Evolutionary conservation across 1,140 invertebrate genomes (phyloP).

Genomic region (Bombus vancouverensis): DNA sequence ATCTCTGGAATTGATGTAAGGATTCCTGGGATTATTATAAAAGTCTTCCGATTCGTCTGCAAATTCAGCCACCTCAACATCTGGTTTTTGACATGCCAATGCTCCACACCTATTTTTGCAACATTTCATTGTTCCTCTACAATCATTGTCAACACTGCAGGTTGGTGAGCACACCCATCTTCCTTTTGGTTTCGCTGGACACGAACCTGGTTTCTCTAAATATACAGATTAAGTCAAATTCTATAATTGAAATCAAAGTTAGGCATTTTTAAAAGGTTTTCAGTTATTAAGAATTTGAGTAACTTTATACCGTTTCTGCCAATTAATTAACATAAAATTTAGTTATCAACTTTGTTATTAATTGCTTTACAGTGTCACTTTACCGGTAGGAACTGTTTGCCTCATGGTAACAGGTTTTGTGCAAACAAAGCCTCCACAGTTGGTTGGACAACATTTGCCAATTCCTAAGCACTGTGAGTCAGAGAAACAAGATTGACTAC

Average conservation of each 20-base stretch:
- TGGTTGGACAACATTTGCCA: slow-evolving; percentile 83
- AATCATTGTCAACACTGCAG: slow-evolving; percentile 84
- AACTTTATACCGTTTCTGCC: not conserved
- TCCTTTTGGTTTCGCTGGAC: slow-evolving; percentile 82
- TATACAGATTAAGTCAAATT: not conserved
- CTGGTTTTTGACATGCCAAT: slow-evolving; percentile 82
- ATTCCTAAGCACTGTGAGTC: slow-evolving; percentile 74
- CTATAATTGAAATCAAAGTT: not conserved
- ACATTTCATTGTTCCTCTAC: slow-evolving; percentile 83
- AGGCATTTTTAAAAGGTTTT: not conserved
- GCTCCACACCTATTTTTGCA: slow-evolving; percentile 85
- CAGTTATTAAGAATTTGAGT: not conserved
- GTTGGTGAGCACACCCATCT: slow-evolving; percentile 85
- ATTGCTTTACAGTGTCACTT: not conserved
- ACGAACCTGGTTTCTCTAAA: slow-evolving; percentile 83
- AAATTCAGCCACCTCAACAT: slow-evolving; percentile 53
- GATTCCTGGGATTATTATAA: not conserved
- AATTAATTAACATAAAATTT: not conserved
- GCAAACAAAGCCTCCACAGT: slow-evolving; percentile 83
- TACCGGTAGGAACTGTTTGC: slow-evolving; percentile 12
- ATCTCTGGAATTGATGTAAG: slow-evolving; percentile 6
- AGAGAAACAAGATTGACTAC: slow-evolving; percentile 70
- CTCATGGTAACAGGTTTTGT: slow-evolving; percentile 81
- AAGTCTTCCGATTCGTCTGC: slow-evolving; percentile 28
- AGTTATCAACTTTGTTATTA: not conserved